Conservation (phyloP, 1,140 invertebrate genomes). For the Aphelenchoides besseyi region DNA sequence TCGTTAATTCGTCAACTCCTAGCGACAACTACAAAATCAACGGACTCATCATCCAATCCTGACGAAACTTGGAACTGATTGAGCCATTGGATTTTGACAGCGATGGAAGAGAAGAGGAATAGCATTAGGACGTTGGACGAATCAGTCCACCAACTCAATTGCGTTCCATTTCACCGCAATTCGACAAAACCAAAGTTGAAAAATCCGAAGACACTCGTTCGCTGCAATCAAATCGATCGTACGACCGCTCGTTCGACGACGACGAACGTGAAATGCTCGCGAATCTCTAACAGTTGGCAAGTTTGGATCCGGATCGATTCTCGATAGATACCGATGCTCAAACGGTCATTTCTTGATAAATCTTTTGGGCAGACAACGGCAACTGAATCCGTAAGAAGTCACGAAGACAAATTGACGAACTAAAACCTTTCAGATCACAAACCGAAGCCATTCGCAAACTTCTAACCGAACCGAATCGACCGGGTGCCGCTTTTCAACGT, state of each 20-base stretch:
- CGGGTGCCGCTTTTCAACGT: conserved; percentile 11
- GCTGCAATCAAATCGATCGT: not conserved
- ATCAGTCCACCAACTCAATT: conserved; percentile 8
- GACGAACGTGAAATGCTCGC: conserved; percentile 20
- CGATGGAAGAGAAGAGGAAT: conserved; percentile 18
- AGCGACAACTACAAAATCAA: no score
- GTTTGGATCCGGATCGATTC: conserved; percentile 22
- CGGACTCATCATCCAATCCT: conserved; percentile 23
- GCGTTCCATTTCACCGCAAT: not conserved
- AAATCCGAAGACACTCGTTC: not conserved
- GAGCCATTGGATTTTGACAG: conserved; percentile 14
- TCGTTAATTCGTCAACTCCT: not conserved
- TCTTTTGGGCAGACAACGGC: not conserved
- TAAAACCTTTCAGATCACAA: no score
- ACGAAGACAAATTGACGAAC: no score
- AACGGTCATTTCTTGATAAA: conserved; percentile 40
- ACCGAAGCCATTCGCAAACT: conserved; percentile 47
- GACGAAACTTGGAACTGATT: conserved; percentile 27
- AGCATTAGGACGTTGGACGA: not conserved
- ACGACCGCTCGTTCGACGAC: not conserved
- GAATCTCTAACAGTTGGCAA: not conserved
- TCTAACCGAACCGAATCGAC: conserved; percentile 15
- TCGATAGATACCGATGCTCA: conserved; percentile 44
- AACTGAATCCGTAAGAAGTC: not conserved
- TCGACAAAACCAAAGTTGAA: not conserved